Conservation (phyloP, 2,888 invertebrate genomes). For the Drosophila limbata region DNA sequence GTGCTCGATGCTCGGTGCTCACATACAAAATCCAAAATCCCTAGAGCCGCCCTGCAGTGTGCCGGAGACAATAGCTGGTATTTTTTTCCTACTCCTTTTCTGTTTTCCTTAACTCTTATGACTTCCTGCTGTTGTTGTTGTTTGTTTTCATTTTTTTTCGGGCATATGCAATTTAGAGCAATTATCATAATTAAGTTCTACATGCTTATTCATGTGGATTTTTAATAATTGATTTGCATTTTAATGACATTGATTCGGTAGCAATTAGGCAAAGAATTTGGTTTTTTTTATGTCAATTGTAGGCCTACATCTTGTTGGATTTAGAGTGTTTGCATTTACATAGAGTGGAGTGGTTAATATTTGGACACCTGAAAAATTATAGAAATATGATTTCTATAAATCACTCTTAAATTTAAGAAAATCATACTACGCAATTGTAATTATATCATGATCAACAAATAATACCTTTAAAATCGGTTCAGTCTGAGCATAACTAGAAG, state of each 20-base stretch:
- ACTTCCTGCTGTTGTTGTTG: slow-evolving; percentile 45
- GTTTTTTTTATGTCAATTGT: background rate
- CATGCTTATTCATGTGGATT: slow-evolving; percentile 41
- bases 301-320: background rate
- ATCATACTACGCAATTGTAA: too few relatives aligned
- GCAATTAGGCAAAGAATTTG: slow-evolving; percentile 26
- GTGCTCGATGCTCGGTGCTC: slow-evolving; percentile 12
- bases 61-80: slow-evolving; percentile 46
- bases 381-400: background rate
- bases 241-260: slow-evolving; percentile 25
- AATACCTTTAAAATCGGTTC: too few relatives aligned
- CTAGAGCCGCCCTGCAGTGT: slow-evolving; percentile 43
- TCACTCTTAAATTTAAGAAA: too few relatives aligned
- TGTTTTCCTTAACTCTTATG: slow-evolving; percentile 14
- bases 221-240: slow-evolving; percentile 56
- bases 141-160: slow-evolving; percentile 26
- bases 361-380: background rate
- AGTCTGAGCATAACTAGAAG: too few relatives aligned
- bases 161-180: slow-evolving; percentile 33
- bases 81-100: slow-evolving; percentile 5
- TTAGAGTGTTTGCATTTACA: background rate
- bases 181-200: slow-evolving; percentile 54
- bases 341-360: background rate
- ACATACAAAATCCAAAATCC: slow-evolving; percentile 32
- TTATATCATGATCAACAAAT: too few relatives aligned